Evolutionary conservation across 2,113 vertebrate species (phyloP).

Genomic region (Megaceryle torquata): DNA sequence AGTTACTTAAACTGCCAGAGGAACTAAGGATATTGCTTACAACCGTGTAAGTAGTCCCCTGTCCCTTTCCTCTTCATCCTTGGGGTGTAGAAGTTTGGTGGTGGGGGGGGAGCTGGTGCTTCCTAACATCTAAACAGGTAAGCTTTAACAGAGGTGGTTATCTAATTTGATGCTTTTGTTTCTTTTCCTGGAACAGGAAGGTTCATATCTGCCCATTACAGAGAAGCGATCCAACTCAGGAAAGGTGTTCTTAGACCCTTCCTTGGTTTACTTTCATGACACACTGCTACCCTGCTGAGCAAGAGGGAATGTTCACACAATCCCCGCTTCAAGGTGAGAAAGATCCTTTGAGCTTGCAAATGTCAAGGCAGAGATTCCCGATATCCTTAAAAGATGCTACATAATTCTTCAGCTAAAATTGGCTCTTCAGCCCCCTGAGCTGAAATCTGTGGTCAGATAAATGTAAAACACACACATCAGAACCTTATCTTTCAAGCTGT

Average conservation of each 20-base stretch:
- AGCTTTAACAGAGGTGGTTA: background rate
- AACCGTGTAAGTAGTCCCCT: background rate
- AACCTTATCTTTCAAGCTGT: background rate
- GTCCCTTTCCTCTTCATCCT: background rate
- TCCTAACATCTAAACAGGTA: background rate
- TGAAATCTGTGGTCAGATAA: background rate
- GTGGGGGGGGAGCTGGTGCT: background rate
- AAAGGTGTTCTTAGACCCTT: background rate
- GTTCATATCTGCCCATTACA: background rate
- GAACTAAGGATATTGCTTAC: background rate
- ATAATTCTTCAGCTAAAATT: background rate
- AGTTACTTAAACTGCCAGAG: background rate
- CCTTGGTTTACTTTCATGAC: background rate
- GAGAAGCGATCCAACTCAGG: background rate
- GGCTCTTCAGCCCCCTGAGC: background rate
- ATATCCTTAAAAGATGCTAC: background rate
- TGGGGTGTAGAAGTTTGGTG: background rate
- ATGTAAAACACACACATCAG: background rate
- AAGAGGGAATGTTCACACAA: background rate
- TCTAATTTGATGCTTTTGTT: background rate
- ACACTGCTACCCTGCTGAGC: rapidly evolving
- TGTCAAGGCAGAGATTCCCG: background rate
- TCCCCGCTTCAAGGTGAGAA: background rate
- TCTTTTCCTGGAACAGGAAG: background rate
- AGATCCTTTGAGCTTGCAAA: background rate